phyloP scores from a whole-genome alignment of 2,113 vertebrate genomes.

The Forbesichthys papilliferus region DNA sequence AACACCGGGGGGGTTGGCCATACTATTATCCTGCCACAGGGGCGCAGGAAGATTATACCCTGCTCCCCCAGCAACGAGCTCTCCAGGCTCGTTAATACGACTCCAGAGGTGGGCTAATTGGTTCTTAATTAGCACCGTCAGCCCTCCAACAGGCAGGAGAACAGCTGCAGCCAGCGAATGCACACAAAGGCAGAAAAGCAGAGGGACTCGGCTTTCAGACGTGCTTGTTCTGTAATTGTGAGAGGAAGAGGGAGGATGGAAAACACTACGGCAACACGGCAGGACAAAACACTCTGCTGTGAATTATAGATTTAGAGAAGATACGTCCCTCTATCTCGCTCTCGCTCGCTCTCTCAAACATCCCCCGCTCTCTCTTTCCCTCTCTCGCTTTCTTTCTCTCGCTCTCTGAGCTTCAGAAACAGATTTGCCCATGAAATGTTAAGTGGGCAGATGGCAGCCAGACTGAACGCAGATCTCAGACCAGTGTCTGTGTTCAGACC shows the following conservation, averaged over 20 bases:
- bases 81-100: slow-evolving; percentile 59
- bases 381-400: slow-evolving; percentile 4
- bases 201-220: slow-evolving; percentile 28
- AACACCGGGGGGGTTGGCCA: slow-evolving; percentile 53
- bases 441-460: slow-evolving; percentile 60
- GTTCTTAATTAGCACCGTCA: slow-evolving; percentile 72
- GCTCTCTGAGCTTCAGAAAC: slow-evolving; percentile 29
- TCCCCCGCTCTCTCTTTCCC: neutral
- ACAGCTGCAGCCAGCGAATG: slow-evolving; percentile 63
- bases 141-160: slow-evolving; percentile 59
- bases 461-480: slow-evolving; percentile 14
- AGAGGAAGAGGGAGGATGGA: slow-evolving; percentile 51
- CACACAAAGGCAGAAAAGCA: slow-evolving; percentile 31
- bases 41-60: slow-evolving; percentile 63
- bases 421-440: slow-evolving; percentile 59
- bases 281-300: slow-evolving; percentile 54
- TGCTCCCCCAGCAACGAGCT: slow-evolving; percentile 45
- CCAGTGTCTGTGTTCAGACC: slow-evolving; percentile 5
- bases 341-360: neutral
- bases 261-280: slow-evolving; percentile 41
- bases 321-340: slow-evolving; percentile 10
- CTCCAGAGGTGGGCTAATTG: slow-evolving; percentile 74
- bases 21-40: slow-evolving; percentile 57
- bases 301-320: slow-evolving; percentile 61
- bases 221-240: slow-evolving; percentile 60